Evolutionary conservation across 64 coral and sea anemone species (phyloP), one percentile per base, ranked within the genome.

Genomic region (Montipora efflorescens): DNA sequence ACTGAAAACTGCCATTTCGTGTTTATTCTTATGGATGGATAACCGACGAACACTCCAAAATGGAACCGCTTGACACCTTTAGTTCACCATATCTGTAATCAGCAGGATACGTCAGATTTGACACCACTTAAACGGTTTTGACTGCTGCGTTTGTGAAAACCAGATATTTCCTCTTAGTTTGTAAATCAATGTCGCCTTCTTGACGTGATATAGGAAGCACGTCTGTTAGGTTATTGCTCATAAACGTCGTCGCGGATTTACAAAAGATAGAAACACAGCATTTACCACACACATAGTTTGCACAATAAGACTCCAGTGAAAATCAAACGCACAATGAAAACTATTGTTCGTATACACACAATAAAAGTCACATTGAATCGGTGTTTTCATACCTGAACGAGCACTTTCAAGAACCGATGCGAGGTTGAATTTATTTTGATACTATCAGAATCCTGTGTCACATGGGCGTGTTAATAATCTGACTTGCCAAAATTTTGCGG

Each of bases 391-490:
- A 86, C 16, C 16, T 50, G 82, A 49, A 50, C 66, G 66, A 21
- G 2, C 82, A 86, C 82, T 86, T 72, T 68, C 82, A 86, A 67
- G 71, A 50, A 72, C 62, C 22, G 64, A 72, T 46, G 18, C 82
- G 67, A 48, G 47, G 45, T 13, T 86, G 67, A 86, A 86, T 86
- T 69, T 86, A 86, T 86, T 86, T 86, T 67, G 82, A 86, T 86
- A 64, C 19, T 86, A 86, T 86, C 82, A 8, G 82, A 71, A 14
- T 45, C 46, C 16, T 16, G 66, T 86, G 71, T 86, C 82, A 50
- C 66, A 72, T 86, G 82, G 82, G 82, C 82, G 82, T 70, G 82
- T 86, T 86, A 66, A 86, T 86, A 20, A 86, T 86, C 71, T 86
- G 64, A 86, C 82, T 72, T 64, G 44, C 82, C 67, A 68, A 50